Evolutionary conservation across 2,888 invertebrate genomes (phyloP), one percentile per base, ranked within the genome.

Genomic region (Spisula solida): DNA sequence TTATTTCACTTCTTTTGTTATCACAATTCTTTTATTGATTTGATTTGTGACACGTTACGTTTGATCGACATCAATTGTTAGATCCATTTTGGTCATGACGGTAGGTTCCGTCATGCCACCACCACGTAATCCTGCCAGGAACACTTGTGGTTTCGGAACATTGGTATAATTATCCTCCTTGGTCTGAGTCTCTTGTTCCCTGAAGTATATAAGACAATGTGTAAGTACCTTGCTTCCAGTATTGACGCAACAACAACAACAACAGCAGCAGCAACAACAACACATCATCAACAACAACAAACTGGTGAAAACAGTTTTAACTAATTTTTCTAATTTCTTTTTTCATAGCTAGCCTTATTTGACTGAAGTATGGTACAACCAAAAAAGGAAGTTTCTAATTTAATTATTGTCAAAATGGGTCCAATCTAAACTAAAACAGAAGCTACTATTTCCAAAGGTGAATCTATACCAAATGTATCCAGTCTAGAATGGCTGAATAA

Each of bases 71-170:
- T 96, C 96, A n/a, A 96, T 93, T 51, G 97, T 97, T 34, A 97
- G 95, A 91, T 97, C 97, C 78, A 97, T 94, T 92, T 97, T 97
- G 48, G 93, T 94, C 94, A 96, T 95, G n/a, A 91, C 87, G 18
- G 96, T 96, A 5, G 96, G 95, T 16, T 94, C 90, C 60, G 94
- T 92, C 94, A 96, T 94, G 34, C 96, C 96, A 86, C 96, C 95
- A 12, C 97, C 97, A 31, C 97, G 94, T 29, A 97, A 92, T 16
- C 97, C 97, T 18, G 96, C 95, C 92, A 96, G 91, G 94, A 96
- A 97, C 6, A 96, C 95, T 87, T 95, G 95, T 16, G 96, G 96
- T 86, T 96, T 94, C 0, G 96, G 96, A 6, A 97, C 96, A 90
- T 96, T 96, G 34, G 96, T 95, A 92, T 96, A 95, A 88, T 94